These are phyloP conservation scores for Nettapus auritus DNA, from an alignment of 2,113 vertebrate genomes.

Conservation along the genomic window DNA sequence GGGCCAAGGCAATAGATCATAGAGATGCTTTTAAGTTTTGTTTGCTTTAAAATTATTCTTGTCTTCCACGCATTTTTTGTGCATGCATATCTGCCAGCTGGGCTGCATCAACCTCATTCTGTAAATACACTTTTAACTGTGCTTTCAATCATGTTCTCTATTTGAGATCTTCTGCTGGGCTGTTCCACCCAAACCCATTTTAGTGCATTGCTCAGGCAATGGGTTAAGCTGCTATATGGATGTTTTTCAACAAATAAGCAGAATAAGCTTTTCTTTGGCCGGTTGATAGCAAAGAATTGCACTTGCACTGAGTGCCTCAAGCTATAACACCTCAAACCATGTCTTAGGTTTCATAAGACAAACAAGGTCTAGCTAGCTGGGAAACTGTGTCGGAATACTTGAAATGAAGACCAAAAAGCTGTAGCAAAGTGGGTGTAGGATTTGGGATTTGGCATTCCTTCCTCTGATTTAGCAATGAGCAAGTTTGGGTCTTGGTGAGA, in stretches of 20 bases:
- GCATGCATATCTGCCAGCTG: neutral
- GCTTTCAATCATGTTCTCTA: neutral
- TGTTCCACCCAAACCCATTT: neutral
- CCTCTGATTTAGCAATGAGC: neutral
- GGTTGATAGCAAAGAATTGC: neutral
- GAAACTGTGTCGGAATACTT: neutral
- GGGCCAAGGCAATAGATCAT: neutral
- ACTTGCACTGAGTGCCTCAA: neutral
- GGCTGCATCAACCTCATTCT: neutral
- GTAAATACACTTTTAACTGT: neutral
- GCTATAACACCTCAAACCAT: neutral
- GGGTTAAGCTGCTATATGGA: neutral
- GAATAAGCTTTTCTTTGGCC: neutral
- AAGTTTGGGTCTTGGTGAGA: neutral
- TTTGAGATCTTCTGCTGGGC: neutral
- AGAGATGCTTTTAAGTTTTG: conserved; percentile 24
- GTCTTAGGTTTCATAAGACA: neutral
- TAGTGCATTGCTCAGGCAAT: neutral
- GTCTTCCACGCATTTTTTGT: neutral
- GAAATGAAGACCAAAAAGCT: neutral
- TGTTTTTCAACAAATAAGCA: neutral
- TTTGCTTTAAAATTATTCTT: conserved; percentile 29
- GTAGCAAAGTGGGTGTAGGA: neutral
- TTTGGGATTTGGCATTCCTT: neutral
- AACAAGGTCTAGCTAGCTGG: neutral